Percentiles rank a stretch among this genome's conserved stretches.
Conservation (phyloP, 2,113 vertebrate genomes). For the Poeciliopsis prolifica region DNA sequence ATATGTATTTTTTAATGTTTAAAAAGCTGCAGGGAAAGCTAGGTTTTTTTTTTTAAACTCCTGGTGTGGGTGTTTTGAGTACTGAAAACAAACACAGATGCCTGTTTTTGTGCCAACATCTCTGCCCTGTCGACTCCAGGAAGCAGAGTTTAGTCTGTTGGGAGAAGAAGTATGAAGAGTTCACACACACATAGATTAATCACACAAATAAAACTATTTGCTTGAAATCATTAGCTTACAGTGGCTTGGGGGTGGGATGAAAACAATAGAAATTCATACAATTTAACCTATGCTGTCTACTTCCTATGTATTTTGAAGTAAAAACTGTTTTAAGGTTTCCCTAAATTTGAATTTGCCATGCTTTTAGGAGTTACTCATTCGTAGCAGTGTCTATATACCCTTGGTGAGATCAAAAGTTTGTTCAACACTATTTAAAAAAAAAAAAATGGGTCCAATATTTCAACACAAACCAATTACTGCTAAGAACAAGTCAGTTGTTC, state of each 20-base stretch:
- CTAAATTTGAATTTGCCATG: background rate
- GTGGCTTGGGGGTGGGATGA: slow-evolving; percentile 12
- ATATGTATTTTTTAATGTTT: background rate
- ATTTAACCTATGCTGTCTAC: slow-evolving; percentile 16
- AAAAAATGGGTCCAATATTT: background rate
- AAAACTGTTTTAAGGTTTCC: background rate
- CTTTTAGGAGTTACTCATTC: background rate
- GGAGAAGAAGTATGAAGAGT: slow-evolving; percentile 4
- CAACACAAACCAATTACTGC: background rate
- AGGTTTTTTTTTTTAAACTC: slow-evolving; percentile 54
- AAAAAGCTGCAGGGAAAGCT: slow-evolving; percentile 50
- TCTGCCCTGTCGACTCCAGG: slow-evolving; percentile 1
- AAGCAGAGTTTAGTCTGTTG: slow-evolving; percentile 22
- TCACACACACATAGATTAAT: slow-evolving; percentile 6
- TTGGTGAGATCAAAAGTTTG: background rate
- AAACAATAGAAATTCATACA: background rate
- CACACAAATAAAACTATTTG: slow-evolving; percentile 8
- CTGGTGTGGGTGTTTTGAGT: slow-evolving; percentile 57
- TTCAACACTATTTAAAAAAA: background rate
- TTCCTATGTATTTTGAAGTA: slow-evolving; percentile 8
- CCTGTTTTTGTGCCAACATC: slow-evolving; percentile 24
- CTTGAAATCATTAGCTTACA: slow-evolving; percentile 34
- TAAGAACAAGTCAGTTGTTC: background rate
- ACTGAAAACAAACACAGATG: slow-evolving; percentile 35
- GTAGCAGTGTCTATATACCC: background rate